phyloP scores from a whole-genome alignment of 1,140 invertebrate genomes.

The Calycopis cecrops region DNA sequence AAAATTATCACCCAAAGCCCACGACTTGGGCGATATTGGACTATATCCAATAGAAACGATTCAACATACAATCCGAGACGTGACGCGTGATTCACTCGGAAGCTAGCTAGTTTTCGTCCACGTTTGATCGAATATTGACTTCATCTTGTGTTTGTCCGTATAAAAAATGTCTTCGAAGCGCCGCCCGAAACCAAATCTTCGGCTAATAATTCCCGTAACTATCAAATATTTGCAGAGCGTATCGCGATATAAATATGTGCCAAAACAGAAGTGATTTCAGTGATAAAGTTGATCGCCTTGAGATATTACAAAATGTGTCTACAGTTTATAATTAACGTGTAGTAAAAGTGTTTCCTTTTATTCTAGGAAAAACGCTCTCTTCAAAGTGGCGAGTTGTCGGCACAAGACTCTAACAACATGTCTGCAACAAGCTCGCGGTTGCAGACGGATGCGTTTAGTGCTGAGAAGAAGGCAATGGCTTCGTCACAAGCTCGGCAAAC shows the following conservation, averaged over 20 bases:
- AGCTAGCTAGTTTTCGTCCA: slow-evolving; percentile 56
- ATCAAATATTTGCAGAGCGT: slow-evolving; percentile 42
- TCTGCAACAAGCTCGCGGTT: slow-evolving; percentile 86
- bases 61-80: slow-evolving; percentile 50
- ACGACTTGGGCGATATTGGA: slow-evolving; percentile 60
- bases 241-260: slow-evolving; percentile 25
- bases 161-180: slow-evolving; percentile 55
- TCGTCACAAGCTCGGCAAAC: slow-evolving; percentile 90
- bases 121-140: slow-evolving; percentile 33
- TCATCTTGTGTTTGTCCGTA: slow-evolving; percentile 28
- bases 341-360: slow-evolving; percentile 25
- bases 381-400: slow-evolving; percentile 87
- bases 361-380: slow-evolving; percentile 86
- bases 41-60: slow-evolving; percentile 65
- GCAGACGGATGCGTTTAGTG: slow-evolving; percentile 88
- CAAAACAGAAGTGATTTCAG: slow-evolving; percentile 32
- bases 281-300: slow-evolving; percentile 34
- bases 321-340: slow-evolving; percentile 11
- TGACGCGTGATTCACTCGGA: slow-evolving; percentile 58
- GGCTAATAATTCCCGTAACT: slow-evolving; percentile 58
- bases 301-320: slow-evolving; percentile 20
- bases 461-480: slow-evolving; percentile 89
- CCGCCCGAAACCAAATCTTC: slow-evolving; percentile 56
- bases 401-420: slow-evolving; percentile 89
- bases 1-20: slow-evolving; percentile 55